Evolutionary conservation across 2,797 vertebrate genomes (phyloP), one percentile per base, ranked within the genome.

Genomic region (Melanotaenia nigrans): DNA sequence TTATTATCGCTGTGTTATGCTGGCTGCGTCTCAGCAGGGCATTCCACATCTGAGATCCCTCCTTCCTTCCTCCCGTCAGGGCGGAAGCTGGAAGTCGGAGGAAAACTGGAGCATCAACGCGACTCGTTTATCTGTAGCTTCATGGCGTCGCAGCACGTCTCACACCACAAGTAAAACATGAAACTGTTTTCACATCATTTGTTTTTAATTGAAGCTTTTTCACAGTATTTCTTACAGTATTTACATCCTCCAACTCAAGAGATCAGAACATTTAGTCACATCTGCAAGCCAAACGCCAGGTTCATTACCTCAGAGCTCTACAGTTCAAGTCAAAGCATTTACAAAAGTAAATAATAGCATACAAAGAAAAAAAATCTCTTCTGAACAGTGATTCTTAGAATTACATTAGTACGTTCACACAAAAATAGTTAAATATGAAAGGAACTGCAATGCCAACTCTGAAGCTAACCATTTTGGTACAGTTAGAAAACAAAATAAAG

Each of bases 211-310:
- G 12, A 40, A 40, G 38, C 38, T 35, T 78, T 89, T 90, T 90
- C 89, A 90, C 92, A 94, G 90, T 91, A 82, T 91, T 92, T 92
- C 83, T 92, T 90, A 95, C 93, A 94, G 86, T 94, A 94, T 94
- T 90, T 94, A 95, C 94, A 94, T 51, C 73, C 73, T 79, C 66
- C 49, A 45, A 83, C 78, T 77, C 83, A 72, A 59, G 68, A 62
- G 65, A 74, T 73, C 51, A 82, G 38, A 22, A 81, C 82, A 86
- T 79, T 68, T 71, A 79, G 28, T 28, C 28, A 2, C 8, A 11
- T 36, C 36, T 36, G 36, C 36, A 76, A 60, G 55, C 73, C 68
- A 64, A 68, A 61, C 22, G 36, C 81, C 32, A 65, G 25, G 54
- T 70, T 65, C 79, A 45, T 53, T 59, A 57, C 69, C 45, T 74